These are phyloP conservation scores for Halesus radiatus DNA, from an alignment of 1,140 invertebrate genomes.

Conservation along the genomic window DNA sequence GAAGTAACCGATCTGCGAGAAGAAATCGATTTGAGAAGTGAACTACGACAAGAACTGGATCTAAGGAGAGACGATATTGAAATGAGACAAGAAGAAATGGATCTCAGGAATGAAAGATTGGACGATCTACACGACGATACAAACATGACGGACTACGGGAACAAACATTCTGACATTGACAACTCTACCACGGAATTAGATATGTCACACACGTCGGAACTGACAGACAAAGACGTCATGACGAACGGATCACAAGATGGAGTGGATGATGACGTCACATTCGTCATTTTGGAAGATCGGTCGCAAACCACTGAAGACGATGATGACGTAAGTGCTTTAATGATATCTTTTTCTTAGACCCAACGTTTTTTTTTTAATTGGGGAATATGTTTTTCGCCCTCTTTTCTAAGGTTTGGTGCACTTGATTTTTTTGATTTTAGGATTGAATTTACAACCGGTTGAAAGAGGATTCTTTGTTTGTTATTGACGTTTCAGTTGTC, in stretches of 20 bases:
- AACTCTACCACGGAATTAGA: slow-evolving; percentile 51
- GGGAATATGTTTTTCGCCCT: too few species aligned
- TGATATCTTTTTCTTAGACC: too few species aligned
- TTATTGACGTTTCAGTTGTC: too few species aligned
- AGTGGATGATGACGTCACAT: slow-evolving; percentile 33
- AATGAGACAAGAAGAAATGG: slow-evolving; percentile 20
- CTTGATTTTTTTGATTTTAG: too few species aligned
- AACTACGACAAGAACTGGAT: slow-evolving; percentile 5
- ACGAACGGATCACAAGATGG: slow-evolving; percentile 43
- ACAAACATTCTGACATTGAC: slow-evolving; percentile 49
- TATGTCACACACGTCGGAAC: slow-evolving; percentile 49
- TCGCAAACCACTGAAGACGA: slow-evolving; percentile 44
- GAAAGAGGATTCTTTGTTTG: too few species aligned
- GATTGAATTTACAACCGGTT: too few species aligned
- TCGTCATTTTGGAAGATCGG: slow-evolving; percentile 46
- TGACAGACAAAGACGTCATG: slow-evolving; percentile 44
- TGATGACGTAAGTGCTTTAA: slow-evolving; percentile 49
- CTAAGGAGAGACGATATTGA: slow-evolving; percentile 25
- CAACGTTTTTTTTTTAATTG: too few species aligned
- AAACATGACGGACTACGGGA: slow-evolving; percentile 44
- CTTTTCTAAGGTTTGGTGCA: too few species aligned
- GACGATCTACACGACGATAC: slow-evolving; percentile 42
- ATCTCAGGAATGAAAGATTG: slow-evolving; percentile 28
- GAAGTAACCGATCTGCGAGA: not conserved
- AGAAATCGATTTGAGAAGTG: not conserved